These are phyloP conservation scores for Parascotia fuliginaria DNA, from an alignment of 2,888 invertebrate species.

Conservation along the genomic window DNA sequence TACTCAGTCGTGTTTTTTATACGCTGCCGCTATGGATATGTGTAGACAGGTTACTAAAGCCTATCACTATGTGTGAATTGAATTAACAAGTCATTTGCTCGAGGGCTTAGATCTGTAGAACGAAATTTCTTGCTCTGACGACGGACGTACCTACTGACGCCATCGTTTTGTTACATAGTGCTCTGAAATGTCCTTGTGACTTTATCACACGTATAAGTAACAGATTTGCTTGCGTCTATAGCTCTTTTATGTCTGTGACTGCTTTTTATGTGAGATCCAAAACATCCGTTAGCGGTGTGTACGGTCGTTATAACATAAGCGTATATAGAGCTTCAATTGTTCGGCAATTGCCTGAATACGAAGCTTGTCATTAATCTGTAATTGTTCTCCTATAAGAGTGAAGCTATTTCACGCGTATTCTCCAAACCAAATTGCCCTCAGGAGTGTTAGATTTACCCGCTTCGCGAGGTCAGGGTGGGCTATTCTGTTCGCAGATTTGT, in stretches of 20 bases:
- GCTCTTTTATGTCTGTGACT: background rate
- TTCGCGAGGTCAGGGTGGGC: background rate
- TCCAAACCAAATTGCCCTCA: slow-evolving; percentile 9
- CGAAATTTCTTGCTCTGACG: no score
- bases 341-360: slow-evolving; percentile 3
- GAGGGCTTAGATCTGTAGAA: no score
- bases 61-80: no score
- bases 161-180: no score
- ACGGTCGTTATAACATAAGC: background rate
- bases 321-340: slow-evolving; percentile 6
- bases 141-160: no score
- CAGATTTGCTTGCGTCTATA: background rate
- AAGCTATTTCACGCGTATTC: slow-evolving; percentile 27
- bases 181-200: no score
- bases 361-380: slow-evolving; percentile 5
- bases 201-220: no score
- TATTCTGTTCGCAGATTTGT: background rate
- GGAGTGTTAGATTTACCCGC: background rate
- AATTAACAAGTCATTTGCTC: no score
- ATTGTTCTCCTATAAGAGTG: background rate
- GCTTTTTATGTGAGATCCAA: no score
- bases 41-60: no score
- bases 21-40: background rate
- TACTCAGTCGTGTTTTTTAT: background rate
- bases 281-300: background rate